Base-by-base conservation (phyloP, 2,113 vertebrate genomes). In the Tapirus terrestris region DNA sequence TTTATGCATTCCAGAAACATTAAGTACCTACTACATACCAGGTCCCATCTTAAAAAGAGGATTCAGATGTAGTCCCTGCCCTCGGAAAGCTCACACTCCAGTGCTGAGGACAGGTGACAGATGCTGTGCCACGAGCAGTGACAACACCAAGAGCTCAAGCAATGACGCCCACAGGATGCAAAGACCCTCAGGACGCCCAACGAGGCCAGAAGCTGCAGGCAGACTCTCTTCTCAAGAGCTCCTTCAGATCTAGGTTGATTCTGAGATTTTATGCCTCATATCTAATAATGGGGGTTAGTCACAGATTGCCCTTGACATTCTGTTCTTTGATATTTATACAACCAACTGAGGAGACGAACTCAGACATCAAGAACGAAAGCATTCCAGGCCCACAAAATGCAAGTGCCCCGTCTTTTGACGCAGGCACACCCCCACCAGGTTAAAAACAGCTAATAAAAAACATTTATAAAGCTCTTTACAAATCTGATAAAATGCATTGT, bases 161-260 rank as follows among this genome's bases (percentile, higher is more conserved):
- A 56, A 43, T 51, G 53, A 80, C 11, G 5, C 21, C 3, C 0
- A 0, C 1, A 12, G 12, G 75, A n/a, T 0, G 6, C 33, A 29
- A 29, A 87, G 63, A 60, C 33, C 43, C 25, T 43, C 51, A n/a
- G 27, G 12, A 43, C 17, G 56, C 72, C 12, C 81, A 33, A 39
- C 9, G 36, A 45, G 75, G 48, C 43, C 27, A 6, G 68, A 20
- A 39, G n/a, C 53, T 43, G 36, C 31, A 84, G 27, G 27, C 29
- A 6, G 43, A 72, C 14, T 75, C 68, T 89, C 81, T 86, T 89
- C 83, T 97, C 14, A 2, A 36, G 58, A 75, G 16, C 89, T 53
- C 63, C n/a, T 83, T 63, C 79, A 60, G 82, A 96, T 82, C 29
- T 97, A 61, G n/a, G 61, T 87, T 96, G 92, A 76, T 48, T 97